Conservation (phyloP, 1,140 invertebrate species). For the Hyphantria cunea region DNA sequence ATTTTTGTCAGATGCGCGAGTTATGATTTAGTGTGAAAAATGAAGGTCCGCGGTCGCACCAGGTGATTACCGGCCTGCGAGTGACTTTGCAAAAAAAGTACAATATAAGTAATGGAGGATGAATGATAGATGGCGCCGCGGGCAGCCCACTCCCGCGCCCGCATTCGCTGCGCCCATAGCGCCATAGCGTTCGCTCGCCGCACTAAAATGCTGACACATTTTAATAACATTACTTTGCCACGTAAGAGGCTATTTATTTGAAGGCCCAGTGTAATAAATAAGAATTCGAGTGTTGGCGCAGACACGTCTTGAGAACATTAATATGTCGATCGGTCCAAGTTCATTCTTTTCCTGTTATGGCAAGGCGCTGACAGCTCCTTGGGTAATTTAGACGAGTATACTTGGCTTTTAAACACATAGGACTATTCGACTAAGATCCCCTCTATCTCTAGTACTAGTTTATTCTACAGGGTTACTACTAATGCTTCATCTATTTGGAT, state of each 20-base stretch:
- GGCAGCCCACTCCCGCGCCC: slow-evolving; percentile 48
- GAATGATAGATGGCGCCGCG: slow-evolving; percentile 77
- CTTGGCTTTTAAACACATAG: too few relatives aligned
- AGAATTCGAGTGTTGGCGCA: slow-evolving; percentile 70
- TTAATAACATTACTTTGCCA: slow-evolving; percentile 79
- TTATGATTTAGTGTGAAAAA: slow-evolving; percentile 81
- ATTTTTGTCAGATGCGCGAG: slow-evolving; percentile 78
- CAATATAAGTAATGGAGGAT: slow-evolving; percentile 82
- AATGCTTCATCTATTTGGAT: too few relatives aligned
- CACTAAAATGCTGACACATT: slow-evolving; percentile 79
- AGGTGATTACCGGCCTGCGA: slow-evolving; percentile 80
- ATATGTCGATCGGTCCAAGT: slow-evolving; percentile 59
- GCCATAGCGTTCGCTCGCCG: slow-evolving; percentile 37
- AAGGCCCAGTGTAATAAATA: slow-evolving; percentile 73
- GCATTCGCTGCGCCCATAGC: slow-evolving; percentile 21
- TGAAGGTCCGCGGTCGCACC: slow-evolving; percentile 74
- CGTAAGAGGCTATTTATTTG: slow-evolving; percentile 77
- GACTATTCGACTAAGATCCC: too few relatives aligned
- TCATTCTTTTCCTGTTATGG: slow-evolving; percentile 67
- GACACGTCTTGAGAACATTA: slow-evolving; percentile 70
- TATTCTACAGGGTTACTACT: too few relatives aligned
- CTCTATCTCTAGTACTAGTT: too few relatives aligned
- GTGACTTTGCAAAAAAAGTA: slow-evolving; percentile 81
- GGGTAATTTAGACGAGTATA: too few relatives aligned
- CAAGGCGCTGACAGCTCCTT: slow-evolving; percentile 12